phyloP scores from a whole-genome alignment of 92 coral and sea anemone species.

The Phenganax stokvisi region DNA sequence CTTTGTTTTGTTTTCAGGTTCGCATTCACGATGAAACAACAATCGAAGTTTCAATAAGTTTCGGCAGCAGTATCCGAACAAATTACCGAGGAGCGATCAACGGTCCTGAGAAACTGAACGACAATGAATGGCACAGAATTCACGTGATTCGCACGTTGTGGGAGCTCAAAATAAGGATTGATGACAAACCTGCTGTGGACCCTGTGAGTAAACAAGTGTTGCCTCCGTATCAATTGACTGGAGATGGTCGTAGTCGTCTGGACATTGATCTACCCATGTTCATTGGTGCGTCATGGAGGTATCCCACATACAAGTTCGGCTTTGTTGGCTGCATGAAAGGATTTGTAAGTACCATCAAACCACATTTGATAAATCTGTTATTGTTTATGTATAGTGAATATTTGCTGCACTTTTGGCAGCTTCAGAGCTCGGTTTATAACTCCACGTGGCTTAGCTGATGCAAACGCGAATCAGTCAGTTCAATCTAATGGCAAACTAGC shows the following conservation, averaged over 20 bases:
- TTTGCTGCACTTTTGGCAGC: too few species aligned
- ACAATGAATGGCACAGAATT: conserved; percentile 38
- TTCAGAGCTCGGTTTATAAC: too few species aligned
- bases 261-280: conserved; percentile 37
- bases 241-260: conserved; percentile 39
- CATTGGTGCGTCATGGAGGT: conserved; percentile 38
- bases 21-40: conserved; percentile 4
- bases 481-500: too few species aligned
- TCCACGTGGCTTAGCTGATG: too few species aligned
- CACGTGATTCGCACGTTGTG: conserved; percentile 32
- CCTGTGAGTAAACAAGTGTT: not conserved
- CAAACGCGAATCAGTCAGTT: too few species aligned
- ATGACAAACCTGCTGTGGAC: not conserved
- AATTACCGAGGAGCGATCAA: conserved; percentile 2
- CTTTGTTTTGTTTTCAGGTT: conserved; percentile 9
- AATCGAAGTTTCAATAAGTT: conserved; percentile 18
- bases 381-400: not conserved
- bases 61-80: conserved; percentile 23
- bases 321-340: conserved; percentile 41
- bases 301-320: conserved; percentile 17
- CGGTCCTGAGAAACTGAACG: not conserved
- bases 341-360: conserved; percentile 28
- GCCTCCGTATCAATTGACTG: not conserved
- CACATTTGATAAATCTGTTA: not conserved
- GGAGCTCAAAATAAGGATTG: conserved; percentile 16